These are phyloP conservation scores for Porites cylindrica DNA, from an alignment of 92 coral and sea anemone species.

Conservation along the genomic window DNA sequence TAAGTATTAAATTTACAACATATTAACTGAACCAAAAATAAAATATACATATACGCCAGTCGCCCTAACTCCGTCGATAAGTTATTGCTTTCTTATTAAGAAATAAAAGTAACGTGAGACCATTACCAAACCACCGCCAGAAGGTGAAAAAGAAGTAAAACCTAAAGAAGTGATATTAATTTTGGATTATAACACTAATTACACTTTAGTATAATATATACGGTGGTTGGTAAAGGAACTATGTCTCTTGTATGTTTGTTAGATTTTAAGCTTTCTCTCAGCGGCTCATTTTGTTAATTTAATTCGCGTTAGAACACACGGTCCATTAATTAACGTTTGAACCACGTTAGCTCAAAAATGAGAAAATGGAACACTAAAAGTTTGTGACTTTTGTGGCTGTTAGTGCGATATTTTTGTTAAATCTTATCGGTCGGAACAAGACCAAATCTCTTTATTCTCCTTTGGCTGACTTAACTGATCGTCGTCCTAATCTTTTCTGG, in stretches of 20 bases:
- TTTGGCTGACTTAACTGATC: constrained; percentile 20
- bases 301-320: constrained; percentile 43
- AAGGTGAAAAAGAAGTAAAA: neutral
- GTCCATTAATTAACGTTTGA: neutral
- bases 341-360: constrained; percentile 2
- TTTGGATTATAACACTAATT: neutral
- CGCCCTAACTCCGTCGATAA: constrained; percentile 1
- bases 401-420: neutral
- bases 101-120: neutral
- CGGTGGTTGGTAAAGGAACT: neutral
- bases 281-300: neutral
- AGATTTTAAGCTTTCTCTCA: neutral
- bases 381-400: neutral
- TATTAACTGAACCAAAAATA: constrained; percentile 30
- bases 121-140: constrained; percentile 10
- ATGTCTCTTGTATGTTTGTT: neutral
- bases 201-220: neutral
- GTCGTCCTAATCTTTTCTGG: constrained; percentile 36
- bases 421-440: neutral
- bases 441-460: constrained; percentile 1
- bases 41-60: constrained; percentile 39
- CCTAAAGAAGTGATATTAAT: constrained; percentile 2
- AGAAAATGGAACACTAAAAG: constrained; percentile 5
- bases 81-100: constrained; percentile 13
- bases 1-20: constrained; percentile 44